A percentile compares a stretch with the other conserved stretches of the same genome.
These are phyloP conservation scores for Hypocryptadius cinnamomeus DNA, from an alignment of 2,113 vertebrate genomes.

Conservation along the genomic window DNA sequence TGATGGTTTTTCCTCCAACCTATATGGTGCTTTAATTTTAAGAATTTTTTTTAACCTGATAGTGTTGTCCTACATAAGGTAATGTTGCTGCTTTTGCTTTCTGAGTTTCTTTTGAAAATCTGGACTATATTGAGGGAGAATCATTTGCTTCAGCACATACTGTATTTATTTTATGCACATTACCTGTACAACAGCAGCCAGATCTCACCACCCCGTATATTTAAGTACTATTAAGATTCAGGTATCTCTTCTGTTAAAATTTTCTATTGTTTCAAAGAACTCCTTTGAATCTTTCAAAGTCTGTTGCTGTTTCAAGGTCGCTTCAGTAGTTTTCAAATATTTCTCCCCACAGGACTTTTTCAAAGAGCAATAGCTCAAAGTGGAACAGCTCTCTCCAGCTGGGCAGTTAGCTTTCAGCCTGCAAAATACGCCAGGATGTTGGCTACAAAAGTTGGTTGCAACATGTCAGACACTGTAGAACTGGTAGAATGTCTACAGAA, in stretches of 20 bases:
- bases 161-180: not conserved
- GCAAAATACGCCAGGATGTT: constrained; percentile 95
- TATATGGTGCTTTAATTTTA: not conserved
- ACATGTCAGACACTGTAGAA: constrained; percentile 92
- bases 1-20: not conserved
- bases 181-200: not conserved
- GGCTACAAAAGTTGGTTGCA: constrained; percentile 96
- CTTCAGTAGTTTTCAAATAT: constrained; percentile 55
- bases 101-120: not conserved
- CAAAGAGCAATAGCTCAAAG: constrained; percentile 98
- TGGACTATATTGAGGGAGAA: not conserved
- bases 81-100: not conserved
- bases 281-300: constrained; percentile 25
- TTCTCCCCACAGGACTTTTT: constrained; percentile 84
- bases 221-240: not conserved
- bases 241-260: not conserved
- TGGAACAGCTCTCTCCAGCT: constrained; percentile 94
- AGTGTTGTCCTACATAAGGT: not conserved
- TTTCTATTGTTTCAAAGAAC: constrained; percentile 22
- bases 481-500: constrained; percentile 93
- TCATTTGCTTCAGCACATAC: not conserved
- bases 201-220: not conserved
- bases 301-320: constrained; percentile 33
- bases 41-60: not conserved
- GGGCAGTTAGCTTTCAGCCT: constrained; percentile 97